Evolutionary conservation across 2,888 invertebrate genomes (phyloP).

Genomic region (Conomelus anceps): DNA sequence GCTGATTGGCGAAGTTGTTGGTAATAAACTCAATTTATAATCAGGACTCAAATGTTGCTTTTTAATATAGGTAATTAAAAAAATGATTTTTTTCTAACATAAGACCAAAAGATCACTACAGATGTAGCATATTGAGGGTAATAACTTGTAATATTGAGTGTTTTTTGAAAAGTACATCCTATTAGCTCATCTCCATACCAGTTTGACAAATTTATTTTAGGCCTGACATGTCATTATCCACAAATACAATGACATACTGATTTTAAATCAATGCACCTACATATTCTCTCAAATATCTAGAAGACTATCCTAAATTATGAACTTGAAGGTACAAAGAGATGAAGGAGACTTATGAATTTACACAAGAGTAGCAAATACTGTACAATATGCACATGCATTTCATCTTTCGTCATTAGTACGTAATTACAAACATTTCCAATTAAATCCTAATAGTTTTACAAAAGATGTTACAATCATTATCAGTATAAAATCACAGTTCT

Average conservation of each 20-base stretch:
- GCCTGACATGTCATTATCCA: not conserved
- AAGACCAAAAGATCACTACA: no score
- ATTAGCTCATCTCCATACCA: not conserved
- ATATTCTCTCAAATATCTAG: conserved; percentile 6
- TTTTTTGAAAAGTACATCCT: not conserved
- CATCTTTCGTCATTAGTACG: not conserved
- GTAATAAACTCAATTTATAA: no score
- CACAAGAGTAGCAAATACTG: conserved; percentile 26
- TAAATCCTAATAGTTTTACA: conserved; percentile 22
- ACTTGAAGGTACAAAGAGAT: conserved; percentile 24
- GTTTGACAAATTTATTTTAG: not conserved
- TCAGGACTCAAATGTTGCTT: no score
- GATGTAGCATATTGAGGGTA: no score
- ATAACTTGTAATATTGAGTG: no score
- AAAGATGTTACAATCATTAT: conserved; percentile 23
- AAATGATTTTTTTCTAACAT: no score
- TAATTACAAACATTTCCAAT: not conserved
- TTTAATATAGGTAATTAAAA: no score
- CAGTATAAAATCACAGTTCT: conserved; percentile 32
- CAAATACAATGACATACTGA: not conserved
- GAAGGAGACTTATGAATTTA: conserved; percentile 19
- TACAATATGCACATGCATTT: conserved; percentile 20
- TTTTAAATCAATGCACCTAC: not conserved
- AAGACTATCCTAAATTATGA: conserved; percentile 23
- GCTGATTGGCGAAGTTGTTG: no score